These are phyloP conservation scores for Trachymyrmex septentrionalis DNA, from an alignment of 1,140 invertebrate genomes.

Conservation along the genomic window DNA sequence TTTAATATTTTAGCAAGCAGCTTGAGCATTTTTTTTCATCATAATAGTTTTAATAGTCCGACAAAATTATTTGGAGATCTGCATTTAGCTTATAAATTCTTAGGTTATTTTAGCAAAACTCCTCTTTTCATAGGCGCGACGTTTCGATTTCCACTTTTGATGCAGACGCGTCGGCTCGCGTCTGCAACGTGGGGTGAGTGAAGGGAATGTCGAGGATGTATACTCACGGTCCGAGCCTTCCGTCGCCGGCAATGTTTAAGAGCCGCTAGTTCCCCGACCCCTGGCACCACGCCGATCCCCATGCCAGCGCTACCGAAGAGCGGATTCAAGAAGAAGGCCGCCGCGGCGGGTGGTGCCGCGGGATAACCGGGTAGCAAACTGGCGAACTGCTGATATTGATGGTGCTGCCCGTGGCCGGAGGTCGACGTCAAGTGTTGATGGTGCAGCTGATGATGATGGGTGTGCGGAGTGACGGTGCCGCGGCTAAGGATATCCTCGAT, in stretches of 20 bases:
- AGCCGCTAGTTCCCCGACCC: constrained; percentile 86
- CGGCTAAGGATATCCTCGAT: constrained; percentile 94
- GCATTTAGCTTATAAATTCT: too few relatives aligned
- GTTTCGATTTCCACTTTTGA: neutral
- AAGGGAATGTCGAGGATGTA: neutral
- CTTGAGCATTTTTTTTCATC: too few relatives aligned
- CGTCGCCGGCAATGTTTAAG: constrained; percentile 96
- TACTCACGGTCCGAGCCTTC: constrained; percentile 95
- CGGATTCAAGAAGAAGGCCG: constrained; percentile 85
- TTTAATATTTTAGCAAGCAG: too few relatives aligned
- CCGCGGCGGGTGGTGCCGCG: constrained; percentile 84
- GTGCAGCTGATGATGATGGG: constrained; percentile 82
- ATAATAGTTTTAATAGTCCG: too few relatives aligned
- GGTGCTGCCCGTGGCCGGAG: constrained; percentile 81
- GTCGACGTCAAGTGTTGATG: constrained; percentile 75
- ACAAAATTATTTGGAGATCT: too few relatives aligned
- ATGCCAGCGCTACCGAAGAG: constrained; percentile 82
- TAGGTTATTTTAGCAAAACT: too few relatives aligned
- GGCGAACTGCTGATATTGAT: constrained; percentile 87
- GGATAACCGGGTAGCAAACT: constrained; percentile 86
- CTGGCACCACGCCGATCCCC: constrained; percentile 84
- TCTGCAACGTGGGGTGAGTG: neutral
- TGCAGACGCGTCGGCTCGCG: neutral
- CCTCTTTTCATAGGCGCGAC: neutral
- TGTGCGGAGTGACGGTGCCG: constrained; percentile 82